phyloP scores from a whole-genome alignment of 2,113 vertebrate genomes.

The Cyphomyrus plagiostoma region DNA sequence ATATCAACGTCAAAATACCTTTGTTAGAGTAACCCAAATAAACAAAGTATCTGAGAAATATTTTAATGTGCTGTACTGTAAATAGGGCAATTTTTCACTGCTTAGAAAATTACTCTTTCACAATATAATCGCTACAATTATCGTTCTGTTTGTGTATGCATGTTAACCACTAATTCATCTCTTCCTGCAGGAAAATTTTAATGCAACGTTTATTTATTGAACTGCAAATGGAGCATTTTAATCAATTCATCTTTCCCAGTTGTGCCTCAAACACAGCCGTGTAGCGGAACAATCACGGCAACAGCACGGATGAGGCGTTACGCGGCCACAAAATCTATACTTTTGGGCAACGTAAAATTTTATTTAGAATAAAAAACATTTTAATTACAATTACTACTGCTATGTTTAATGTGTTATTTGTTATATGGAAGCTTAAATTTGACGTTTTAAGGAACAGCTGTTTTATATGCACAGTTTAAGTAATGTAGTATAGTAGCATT shows the following conservation, averaged over 20 bases:
- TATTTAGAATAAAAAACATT: not conserved
- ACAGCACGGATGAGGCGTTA: conserved; percentile 33
- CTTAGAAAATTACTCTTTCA: conserved; percentile 12
- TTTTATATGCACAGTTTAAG: not conserved
- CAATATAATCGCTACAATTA: conserved; percentile 17
- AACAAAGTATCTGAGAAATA: conserved; percentile 6
- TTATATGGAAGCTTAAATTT: not conserved
- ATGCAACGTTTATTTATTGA: conserved; percentile 47
- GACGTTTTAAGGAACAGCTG: not conserved
- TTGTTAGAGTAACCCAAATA: not conserved
- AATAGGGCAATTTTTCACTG: conserved; percentile 13
- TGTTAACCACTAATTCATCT: conserved; percentile 30
- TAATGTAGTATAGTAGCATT: not conserved
- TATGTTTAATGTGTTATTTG: not conserved
- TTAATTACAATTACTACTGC: not conserved
- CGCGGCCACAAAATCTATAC: not conserved
- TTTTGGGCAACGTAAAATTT: not conserved
- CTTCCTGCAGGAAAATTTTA: conserved; percentile 35
- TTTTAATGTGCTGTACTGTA: not conserved
- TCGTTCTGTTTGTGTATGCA: conserved; percentile 25
- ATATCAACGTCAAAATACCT: not conserved
- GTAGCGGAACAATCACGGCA: conserved; percentile 45
- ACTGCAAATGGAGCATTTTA: conserved; percentile 52
- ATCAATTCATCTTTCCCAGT: conserved; percentile 55
- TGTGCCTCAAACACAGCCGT: conserved; percentile 32